Percentiles rank a stretch among this genome's conserved stretches.
Evolutionary conservation across 2,888 invertebrate genomes (phyloP).

Genomic region (Hofmannophila pseudospretella): DNA sequence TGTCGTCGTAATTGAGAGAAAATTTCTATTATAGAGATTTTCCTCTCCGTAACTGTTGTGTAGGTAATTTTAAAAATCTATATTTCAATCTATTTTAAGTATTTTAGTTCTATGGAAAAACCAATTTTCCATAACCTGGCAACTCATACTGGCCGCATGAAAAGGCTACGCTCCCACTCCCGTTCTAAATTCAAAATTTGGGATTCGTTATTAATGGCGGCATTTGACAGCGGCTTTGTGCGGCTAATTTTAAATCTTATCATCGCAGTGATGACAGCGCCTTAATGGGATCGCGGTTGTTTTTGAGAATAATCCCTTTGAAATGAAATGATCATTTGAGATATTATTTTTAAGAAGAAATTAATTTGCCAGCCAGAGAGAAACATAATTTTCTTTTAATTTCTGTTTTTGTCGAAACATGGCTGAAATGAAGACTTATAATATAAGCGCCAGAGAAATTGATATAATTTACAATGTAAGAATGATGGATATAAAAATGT

Average conservation of each 20-base stretch:
- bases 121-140: conserved; percentile 4
- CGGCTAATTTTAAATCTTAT: conserved; percentile 77
- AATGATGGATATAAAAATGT: too few relatives aligned
- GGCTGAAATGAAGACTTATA: too few relatives aligned
- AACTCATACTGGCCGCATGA: conserved; percentile 8
- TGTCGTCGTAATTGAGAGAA: too few relatives aligned
- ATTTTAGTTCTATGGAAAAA: too few relatives aligned
- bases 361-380: conserved; percentile 13
- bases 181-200: conserved; percentile 70
- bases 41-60: too few relatives aligned
- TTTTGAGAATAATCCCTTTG: conserved; percentile 60
- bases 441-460: too few relatives aligned
- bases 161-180: conserved; percentile 38
- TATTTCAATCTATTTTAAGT: too few relatives aligned
- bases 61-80: too few relatives aligned
- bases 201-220: conserved; percentile 69
- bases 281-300: conserved; percentile 70
- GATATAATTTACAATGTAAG: too few relatives aligned
- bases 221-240: conserved; percentile 75
- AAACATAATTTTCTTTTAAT: too few relatives aligned
- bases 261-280: conserved; percentile 71
- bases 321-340: conserved; percentile 41
- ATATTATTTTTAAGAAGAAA: conserved; percentile 30
- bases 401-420: too few relatives aligned
- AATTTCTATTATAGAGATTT: too few relatives aligned